Base-by-base conservation (phyloP, 1,140 invertebrate genomes). In the Apis laboriosa region DNA sequence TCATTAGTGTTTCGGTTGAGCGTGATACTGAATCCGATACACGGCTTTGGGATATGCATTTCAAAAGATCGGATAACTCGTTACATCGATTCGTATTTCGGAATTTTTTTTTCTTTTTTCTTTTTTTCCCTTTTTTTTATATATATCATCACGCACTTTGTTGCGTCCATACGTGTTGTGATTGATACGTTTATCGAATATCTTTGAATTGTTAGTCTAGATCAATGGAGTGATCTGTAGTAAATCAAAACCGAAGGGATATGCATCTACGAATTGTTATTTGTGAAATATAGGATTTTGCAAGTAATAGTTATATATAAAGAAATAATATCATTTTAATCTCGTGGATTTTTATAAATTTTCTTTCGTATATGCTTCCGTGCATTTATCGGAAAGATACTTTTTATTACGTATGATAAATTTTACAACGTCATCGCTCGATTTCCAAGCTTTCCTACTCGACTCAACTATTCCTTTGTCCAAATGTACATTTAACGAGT, bases 1-100 rank as follows among this genome's bases (percentile, higher is more conserved):
- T 79, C 67, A 79, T 79, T 79, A 79, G 56, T 67, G 55, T 79
- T 79, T 72, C 56, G 34, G 24, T 43, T 1, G 21, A 13, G 13
- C 64, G 53, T 49, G 63, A 21, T 15, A 17, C 53, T 21, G 28
- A 58, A 68, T 49, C 28, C 34, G 58, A 58, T 43, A 49, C 13
- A n/a, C 7, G 34, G 17, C 34, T 9, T 7, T 11, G 34, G 9
- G 66, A 12, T 15, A 15, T 21, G 3, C 8, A 43, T 49, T 70
- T n/a, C 24, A 51, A 51, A 21, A 51, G 67, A 67, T 66, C 64
- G 17, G 9, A 34, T 43, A 0, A 11, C 64, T 67, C 64, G 64
- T 43, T 66, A 19, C 17, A 0, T 21, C 17, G 17, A 66, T 34
- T 19, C 64, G 3, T 43, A 9, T 66, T 43, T 4, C 4, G 17